Conservation (phyloP, 2,113 vertebrate species). For the Burhinus oedicnemus region DNA sequence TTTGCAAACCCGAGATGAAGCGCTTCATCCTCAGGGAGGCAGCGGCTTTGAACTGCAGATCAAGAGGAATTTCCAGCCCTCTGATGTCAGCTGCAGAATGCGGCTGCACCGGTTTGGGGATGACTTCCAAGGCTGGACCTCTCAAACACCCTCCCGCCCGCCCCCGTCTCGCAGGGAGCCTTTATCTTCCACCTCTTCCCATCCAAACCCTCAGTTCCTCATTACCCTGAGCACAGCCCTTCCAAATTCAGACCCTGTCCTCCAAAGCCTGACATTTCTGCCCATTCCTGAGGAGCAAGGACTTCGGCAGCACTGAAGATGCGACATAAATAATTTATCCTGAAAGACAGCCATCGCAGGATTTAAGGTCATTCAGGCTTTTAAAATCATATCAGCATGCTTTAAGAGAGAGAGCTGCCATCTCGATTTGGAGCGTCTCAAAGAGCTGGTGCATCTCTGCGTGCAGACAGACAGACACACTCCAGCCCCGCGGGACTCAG, state of each 20-base stretch:
- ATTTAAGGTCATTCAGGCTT: constrained; percentile 59
- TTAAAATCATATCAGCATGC: constrained; percentile 38
- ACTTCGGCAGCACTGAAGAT: neutral
- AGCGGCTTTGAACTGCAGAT: constrained; percentile 66
- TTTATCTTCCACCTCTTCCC: constrained; percentile 38
- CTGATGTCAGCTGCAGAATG: constrained; percentile 65
- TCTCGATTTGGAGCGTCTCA: constrained; percentile 46
- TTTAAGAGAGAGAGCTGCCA: constrained; percentile 51
- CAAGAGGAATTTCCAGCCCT: constrained; percentile 68
- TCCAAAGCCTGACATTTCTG: neutral
- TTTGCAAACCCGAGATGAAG: constrained; percentile 54
- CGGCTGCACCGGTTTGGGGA: constrained; percentile 57
- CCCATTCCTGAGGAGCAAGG: neutral
- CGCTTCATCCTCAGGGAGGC: constrained; percentile 52
- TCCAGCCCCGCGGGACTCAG: constrained; percentile 42
- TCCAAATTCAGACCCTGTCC: neutral
- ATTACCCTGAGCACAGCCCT: neutral
- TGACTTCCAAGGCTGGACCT: constrained; percentile 55
- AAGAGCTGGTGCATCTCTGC: constrained; percentile 35
- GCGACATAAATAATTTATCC: constrained; percentile 59
- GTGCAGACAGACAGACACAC: constrained; percentile 49
- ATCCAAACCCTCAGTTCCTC: neutral
- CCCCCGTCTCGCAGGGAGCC: neutral
- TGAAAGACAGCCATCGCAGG: constrained; percentile 37
- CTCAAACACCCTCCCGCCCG: neutral